These are phyloP conservation scores for Paelopatides confundens DNA, from an alignment of 53 echinoderm and acorn worm genomes.

Conservation along the genomic window DNA sequence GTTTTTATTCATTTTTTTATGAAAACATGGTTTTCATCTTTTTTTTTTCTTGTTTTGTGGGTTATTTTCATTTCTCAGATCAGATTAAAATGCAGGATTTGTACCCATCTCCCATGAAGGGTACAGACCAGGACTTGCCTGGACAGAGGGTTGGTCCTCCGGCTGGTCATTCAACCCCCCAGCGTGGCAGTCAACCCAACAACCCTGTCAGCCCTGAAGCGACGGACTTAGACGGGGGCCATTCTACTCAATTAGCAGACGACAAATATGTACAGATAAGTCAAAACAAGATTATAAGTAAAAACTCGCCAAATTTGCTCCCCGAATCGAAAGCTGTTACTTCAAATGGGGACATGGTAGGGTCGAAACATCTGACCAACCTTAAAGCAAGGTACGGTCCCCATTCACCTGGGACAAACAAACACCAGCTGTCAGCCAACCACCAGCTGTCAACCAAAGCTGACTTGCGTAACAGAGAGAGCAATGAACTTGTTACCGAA, in stretches of 20 bases:
- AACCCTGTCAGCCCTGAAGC: neutral
- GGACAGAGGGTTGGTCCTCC: neutral
- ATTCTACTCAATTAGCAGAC: neutral
- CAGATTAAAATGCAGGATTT: neutral
- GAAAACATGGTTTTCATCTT: too few relatives aligned
- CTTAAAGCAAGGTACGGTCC: neutral
- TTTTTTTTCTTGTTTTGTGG: neutral
- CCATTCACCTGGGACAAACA: neutral
- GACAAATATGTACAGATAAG: neutral
- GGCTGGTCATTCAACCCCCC: slow-evolving; percentile 21
- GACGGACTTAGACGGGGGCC: neutral
- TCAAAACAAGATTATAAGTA: neutral
- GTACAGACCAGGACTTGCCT: neutral
- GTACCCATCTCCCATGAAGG: neutral
- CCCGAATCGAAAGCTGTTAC: neutral
- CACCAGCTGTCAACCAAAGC: neutral
- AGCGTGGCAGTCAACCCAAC: neutral
- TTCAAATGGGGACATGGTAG: slow-evolving; percentile 20
- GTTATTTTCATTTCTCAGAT: neutral
- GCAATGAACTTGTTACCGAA: neutral
- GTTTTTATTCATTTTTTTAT: too few relatives aligned
- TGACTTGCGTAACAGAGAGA: neutral
- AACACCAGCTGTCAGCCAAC: neutral
- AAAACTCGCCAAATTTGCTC: neutral
- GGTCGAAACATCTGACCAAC: neutral